A percentile compares a stretch with the other conserved stretches of the same genome.
These are phyloP conservation scores for Kobus ellipsiprymnus DNA, from an alignment of 2,113 vertebrate species.

Conservation along the genomic window DNA sequence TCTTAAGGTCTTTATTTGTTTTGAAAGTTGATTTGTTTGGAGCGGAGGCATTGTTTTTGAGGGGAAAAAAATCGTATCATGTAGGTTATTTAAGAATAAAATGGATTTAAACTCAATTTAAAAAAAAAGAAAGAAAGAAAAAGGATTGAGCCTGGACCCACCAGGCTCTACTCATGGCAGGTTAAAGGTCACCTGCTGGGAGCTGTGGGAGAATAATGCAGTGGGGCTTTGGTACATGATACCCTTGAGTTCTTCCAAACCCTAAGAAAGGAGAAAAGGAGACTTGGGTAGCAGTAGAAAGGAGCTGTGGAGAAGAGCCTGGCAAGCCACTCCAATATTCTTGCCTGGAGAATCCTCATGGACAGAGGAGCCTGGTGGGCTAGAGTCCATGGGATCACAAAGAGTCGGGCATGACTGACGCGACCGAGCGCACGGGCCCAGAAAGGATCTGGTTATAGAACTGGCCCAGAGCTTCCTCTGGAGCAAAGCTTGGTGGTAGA, in stretches of 20 bases:
- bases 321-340: neutral
- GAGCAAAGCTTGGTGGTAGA: neutral
- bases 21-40: neutral
- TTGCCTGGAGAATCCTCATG: neutral
- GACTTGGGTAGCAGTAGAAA: neutral
- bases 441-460: neutral
- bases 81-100: neutral
- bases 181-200: neutral
- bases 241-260: neutral
- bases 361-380: neutral
- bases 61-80: neutral
- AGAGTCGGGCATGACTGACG: neutral
- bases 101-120: neutral
- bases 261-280: neutral
- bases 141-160: neutral
- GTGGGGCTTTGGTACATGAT: neutral
- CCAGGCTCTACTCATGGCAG: neutral
- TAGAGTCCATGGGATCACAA: neutral
- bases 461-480: neutral
- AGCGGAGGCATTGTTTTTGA: neutral
- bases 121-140: neutral
- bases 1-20: neutral
- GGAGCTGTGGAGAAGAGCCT: neutral
- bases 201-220: neutral
- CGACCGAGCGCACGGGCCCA: rapidly evolving